Percentiles rank a stretch among this genome's conserved stretches.
phyloP scores from a whole-genome alignment of 2,113 vertebrate genomes.

The Apteryx owenii region DNA sequence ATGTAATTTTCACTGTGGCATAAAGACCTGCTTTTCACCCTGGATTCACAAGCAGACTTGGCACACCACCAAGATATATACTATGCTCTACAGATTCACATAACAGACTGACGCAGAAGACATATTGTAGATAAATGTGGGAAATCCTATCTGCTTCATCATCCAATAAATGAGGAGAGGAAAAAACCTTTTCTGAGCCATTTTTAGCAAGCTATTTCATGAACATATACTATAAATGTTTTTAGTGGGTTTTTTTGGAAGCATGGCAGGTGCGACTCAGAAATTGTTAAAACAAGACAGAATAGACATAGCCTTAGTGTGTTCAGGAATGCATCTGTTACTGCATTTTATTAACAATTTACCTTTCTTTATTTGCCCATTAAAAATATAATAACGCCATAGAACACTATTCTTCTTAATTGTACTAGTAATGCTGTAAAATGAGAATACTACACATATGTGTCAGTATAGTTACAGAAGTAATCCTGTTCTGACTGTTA shows the following conservation, averaged over 20 bases:
- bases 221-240: neutral
- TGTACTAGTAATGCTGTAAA: neutral
- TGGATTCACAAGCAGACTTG: constrained; percentile 48
- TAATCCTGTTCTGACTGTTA: neutral
- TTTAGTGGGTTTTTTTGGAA: neutral
- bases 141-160: constrained; percentile 40
- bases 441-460: neutral
- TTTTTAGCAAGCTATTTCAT: constrained; percentile 42
- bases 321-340: too few species aligned
- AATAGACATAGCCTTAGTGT: neutral
- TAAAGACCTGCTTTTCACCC: neutral
- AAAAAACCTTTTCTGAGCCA: neutral
- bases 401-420: neutral
- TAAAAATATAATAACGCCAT: neutral
- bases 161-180: neutral
- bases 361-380: neutral
- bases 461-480: neutral
- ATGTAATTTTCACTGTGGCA: neutral
- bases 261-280: neutral
- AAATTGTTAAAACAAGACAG: neutral
- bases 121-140: neutral
- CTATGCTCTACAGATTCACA: constrained; percentile 50
- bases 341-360: neutral
- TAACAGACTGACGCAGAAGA: constrained; percentile 39
- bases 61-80: neutral